These are phyloP conservation scores for Aspiorhynchus laticeps DNA, from an alignment of 2,113 vertebrate species.

Conservation along the genomic window DNA sequence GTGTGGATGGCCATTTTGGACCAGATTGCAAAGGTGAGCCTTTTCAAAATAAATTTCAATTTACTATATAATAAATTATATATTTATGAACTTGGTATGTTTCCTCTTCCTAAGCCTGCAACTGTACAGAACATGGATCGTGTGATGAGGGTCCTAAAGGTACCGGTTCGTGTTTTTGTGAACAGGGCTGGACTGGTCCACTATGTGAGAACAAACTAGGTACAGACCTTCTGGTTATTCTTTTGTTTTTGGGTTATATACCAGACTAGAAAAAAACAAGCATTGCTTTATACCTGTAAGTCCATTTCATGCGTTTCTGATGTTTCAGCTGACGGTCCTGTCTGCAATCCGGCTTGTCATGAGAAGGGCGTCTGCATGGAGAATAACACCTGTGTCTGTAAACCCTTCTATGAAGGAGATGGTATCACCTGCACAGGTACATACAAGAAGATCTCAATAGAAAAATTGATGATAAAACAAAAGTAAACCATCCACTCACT, in stretches of 20 bases:
- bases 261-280: background rate
- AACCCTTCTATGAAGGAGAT: constrained; percentile 84
- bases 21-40: constrained; percentile 79
- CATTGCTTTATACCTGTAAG: background rate
- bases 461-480: background rate
- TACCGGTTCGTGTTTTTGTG: constrained; percentile 86
- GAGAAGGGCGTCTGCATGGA: constrained; percentile 79
- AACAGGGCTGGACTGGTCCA: constrained; percentile 84
- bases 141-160: constrained; percentile 83
- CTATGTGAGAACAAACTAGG: constrained; percentile 81
- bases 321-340: constrained; percentile 65
- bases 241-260: background rate
- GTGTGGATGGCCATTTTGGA: constrained; percentile 79
- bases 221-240: constrained; percentile 50
- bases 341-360: constrained; percentile 84
- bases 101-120: constrained; percentile 77
- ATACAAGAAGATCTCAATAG: constrained; percentile 15
- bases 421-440: constrained; percentile 87
- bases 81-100: background rate
- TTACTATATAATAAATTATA: background rate
- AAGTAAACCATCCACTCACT: background rate
- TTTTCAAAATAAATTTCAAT: background rate
- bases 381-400: constrained; percentile 89
- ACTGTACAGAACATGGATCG: constrained; percentile 82
- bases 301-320: background rate